Evolutionary conservation across 2,797 vertebrate species (phyloP).

Genomic region (Lithobates sylvaticus): DNA sequence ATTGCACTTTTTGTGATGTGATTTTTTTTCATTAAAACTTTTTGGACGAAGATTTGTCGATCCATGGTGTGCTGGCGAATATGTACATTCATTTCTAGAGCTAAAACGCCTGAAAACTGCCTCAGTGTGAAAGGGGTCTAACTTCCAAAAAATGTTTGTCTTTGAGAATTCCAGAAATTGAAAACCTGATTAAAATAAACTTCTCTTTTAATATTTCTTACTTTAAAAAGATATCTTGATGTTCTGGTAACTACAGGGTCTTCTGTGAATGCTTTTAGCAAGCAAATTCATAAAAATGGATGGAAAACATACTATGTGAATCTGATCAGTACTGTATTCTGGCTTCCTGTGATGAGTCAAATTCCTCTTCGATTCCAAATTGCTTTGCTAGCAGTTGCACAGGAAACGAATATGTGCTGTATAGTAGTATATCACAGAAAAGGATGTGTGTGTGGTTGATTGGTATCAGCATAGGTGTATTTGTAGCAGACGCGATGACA

Average conservation of each 20-base stretch:
- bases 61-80: no score
- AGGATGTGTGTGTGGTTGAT: neutral
- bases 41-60: no score
- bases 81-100: no score
- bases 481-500: neutral
- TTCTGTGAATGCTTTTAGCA: neutral
- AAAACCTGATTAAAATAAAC: no score
- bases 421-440: neutral
- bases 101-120: no score
- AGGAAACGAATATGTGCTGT: neutral
- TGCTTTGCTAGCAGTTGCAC: neutral
- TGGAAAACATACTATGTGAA: neutral
- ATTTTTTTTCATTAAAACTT: no score
- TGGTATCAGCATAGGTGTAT: neutral
- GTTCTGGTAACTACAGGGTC: neutral
- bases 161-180: no score
- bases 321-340: neutral
- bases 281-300: neutral
- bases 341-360: constrained; percentile 8
- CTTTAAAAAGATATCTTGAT: no score
- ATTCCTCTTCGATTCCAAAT: neutral
- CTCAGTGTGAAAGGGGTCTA: no score
- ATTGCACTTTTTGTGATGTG: no score
- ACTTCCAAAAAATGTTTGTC: no score
- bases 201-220: no score